Evolutionary conservation across 2,888 invertebrate genomes (phyloP).

Genomic region (Lysandra bellargus): DNA sequence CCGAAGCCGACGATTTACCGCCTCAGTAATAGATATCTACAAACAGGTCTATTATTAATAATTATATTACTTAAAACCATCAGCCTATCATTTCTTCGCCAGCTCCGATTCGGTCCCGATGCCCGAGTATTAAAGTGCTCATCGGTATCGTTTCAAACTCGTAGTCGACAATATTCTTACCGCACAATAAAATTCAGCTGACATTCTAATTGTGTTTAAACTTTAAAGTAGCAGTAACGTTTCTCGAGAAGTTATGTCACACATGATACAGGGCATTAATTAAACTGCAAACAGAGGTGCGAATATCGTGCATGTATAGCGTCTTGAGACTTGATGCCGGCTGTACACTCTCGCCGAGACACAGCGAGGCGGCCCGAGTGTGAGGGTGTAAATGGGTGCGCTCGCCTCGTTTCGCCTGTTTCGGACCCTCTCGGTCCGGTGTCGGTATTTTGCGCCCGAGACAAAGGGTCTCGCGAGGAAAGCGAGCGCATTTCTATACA

Average conservation of each 20-base stretch:
- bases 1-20: neutral
- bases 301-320: neutral
- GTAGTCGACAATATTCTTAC: neutral
- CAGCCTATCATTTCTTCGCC: neutral
- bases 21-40: slow-evolving; percentile 3
- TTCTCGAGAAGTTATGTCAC: too few relatives aligned
- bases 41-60: neutral
- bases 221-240: too few relatives aligned
- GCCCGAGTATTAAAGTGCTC: neutral
- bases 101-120: neutral
- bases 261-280: neutral
- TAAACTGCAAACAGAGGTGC: neutral
- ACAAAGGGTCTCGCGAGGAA: too few relatives aligned
- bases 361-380: too few relatives aligned
- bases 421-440: too few relatives aligned
- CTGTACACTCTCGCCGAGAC: too few relatives aligned
- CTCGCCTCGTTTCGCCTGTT: too few relatives aligned
- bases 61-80: neutral
- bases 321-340: neutral
- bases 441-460: too few relatives aligned
- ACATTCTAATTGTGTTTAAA: neutral
- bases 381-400: too few relatives aligned
- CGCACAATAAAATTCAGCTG: neutral
- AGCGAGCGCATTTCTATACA: too few relatives aligned
- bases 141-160: neutral